These are phyloP conservation scores for Cephus runcator DNA, from an alignment of 2,888 invertebrate genomes.

Conservation along the genomic window DNA sequence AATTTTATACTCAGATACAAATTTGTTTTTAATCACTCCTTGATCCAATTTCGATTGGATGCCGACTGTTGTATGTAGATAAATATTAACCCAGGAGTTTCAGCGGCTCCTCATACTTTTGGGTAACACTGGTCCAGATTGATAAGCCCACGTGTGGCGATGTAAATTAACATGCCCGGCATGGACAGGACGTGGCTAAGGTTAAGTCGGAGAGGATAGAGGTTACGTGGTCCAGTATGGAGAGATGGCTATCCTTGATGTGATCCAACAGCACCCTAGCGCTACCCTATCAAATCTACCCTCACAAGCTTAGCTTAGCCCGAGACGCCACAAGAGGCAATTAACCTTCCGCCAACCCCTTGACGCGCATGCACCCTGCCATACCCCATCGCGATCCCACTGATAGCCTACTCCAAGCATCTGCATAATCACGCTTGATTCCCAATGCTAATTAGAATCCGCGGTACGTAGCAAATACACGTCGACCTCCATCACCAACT, in stretches of 20 bases:
- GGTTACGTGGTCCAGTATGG: conserved; percentile 41
- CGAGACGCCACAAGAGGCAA: conserved; percentile 59
- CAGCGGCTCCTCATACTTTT: background rate
- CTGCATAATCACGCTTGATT: conserved; percentile 62
- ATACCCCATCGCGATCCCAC: conserved; percentile 31
- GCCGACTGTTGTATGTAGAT: background rate
- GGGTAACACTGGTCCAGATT: conserved; percentile 28
- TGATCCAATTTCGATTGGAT: background rate
- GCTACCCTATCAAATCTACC: conserved; percentile 41
- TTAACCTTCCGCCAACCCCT: conserved; percentile 59
- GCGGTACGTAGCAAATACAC: conserved; percentile 52
- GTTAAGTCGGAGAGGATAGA: conserved; percentile 47
- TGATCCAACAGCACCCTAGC: conserved; percentile 36
- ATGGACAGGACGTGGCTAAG: conserved; percentile 42
- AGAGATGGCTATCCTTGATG: conserved; percentile 44
- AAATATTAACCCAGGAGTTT: background rate
- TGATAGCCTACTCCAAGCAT: conserved; percentile 53
- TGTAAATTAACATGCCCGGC: conserved; percentile 48
- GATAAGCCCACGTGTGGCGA: conserved; percentile 44
- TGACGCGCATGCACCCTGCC: conserved; percentile 32
- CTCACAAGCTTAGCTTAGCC: conserved; percentile 48
- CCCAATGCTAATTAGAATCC: conserved; percentile 63
- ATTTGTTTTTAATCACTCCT: background rate
- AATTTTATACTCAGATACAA: background rate
- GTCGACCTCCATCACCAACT: conserved; percentile 52